phyloP scores from a whole-genome alignment of 2,888 invertebrate species.

The Drosophila neutralis region DNA sequence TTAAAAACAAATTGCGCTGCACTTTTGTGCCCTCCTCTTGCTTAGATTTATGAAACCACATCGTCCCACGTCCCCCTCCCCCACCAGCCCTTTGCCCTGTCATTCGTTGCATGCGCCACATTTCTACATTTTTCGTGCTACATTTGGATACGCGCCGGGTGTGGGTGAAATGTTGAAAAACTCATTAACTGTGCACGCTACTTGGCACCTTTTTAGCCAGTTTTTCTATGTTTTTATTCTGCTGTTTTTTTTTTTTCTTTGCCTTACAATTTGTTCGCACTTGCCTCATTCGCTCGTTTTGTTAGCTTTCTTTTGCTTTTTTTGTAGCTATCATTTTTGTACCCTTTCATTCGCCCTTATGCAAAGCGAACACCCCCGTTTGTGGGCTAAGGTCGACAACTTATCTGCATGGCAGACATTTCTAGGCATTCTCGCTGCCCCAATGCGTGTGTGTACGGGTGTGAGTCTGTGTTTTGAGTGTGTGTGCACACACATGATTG shows the following conservation, averaged over 20 bases:
- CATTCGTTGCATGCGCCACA: constrained; percentile 57
- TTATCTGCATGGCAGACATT: constrained; percentile 69
- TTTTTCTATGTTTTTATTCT: constrained; percentile 15
- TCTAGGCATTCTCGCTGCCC: constrained; percentile 49
- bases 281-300: constrained; percentile 51
- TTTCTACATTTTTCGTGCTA: constrained; percentile 73
- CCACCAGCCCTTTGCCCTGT: not conserved
- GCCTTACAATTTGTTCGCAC: constrained; percentile 58
- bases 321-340: constrained; percentile 16
- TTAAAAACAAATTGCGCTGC: constrained; percentile 78
- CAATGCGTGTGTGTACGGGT: constrained; percentile 18
- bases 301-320: constrained; percentile 33
- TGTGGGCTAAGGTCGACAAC: constrained; percentile 79
- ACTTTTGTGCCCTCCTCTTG: constrained; percentile 54
- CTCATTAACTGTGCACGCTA: constrained; percentile 81
- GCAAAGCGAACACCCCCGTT: constrained; percentile 20
- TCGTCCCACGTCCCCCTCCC: constrained; percentile 7
- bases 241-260: not conserved
- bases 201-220: constrained; percentile 73
- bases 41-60: constrained; percentile 70
- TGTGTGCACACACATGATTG: constrained; percentile 70
- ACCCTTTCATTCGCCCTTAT: constrained; percentile 10
- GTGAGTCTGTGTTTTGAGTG: constrained; percentile 24
- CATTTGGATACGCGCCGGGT: constrained; percentile 65
- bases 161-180: constrained; percentile 62